phyloP scores from a whole-genome alignment of 2,797 vertebrate species.

The Hypotaenidia okinawae region DNA sequence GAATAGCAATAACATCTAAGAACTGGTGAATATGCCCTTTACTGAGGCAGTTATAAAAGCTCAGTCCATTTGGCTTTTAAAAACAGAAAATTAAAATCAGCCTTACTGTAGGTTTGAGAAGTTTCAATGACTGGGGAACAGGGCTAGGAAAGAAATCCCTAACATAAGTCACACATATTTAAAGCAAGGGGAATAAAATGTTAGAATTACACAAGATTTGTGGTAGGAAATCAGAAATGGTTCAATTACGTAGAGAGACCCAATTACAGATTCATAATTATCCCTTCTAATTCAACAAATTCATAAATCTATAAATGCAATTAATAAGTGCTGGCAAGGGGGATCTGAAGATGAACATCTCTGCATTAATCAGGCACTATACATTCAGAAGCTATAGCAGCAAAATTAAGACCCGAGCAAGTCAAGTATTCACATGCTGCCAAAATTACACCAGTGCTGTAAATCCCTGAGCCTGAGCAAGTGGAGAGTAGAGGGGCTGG shows the following conservation, averaged over 20 bases:
- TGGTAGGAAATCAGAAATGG: background rate
- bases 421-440: background rate
- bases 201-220: background rate
- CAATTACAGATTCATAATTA: slow-evolving; percentile 18
- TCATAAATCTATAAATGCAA: background rate
- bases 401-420: background rate
- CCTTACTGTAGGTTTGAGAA: background rate
- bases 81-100: background rate
- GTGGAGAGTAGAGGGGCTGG: accelerated
- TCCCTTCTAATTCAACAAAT: slow-evolving; percentile 18
- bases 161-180: background rate
- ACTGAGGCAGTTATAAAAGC: background rate
- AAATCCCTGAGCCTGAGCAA: background rate
- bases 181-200: background rate
- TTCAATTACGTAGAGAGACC: background rate
- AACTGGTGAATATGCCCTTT: background rate
- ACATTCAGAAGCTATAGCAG: background rate
- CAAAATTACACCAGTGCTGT: background rate
- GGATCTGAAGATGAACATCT: slow-evolving; percentile 20
- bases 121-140: background rate
- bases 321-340: slow-evolving; percentile 16
- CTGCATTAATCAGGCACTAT: slow-evolving; percentile 18
- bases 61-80: background rate
- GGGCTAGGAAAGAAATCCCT: background rate
- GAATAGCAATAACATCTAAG: background rate